These are phyloP conservation scores for Erinaceus europaeus DNA, from an alignment of 2,113 vertebrate species.

Conservation along the genomic window DNA sequence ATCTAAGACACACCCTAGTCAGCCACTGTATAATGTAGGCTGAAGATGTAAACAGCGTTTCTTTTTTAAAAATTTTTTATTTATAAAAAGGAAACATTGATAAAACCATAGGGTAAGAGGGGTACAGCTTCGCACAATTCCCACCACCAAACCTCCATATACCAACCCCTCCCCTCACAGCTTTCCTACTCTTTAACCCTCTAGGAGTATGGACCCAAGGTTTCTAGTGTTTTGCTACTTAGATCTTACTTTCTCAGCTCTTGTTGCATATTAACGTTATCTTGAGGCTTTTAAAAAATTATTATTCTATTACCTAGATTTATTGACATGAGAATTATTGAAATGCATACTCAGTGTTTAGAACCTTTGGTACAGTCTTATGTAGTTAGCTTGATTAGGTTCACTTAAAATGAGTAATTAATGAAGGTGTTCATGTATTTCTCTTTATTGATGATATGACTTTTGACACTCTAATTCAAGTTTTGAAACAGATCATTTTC, in stretches of 20 bases:
- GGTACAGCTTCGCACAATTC: too few relatives aligned
- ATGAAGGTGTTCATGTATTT: background rate
- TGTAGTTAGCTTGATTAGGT: background rate
- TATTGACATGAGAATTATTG: background rate
- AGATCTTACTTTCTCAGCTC: too few relatives aligned
- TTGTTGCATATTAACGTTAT: background rate
- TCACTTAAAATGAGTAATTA: background rate
- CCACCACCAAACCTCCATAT: too few relatives aligned
- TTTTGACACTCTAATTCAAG: background rate
- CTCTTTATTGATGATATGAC: background rate
- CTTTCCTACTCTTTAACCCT: too few relatives aligned
- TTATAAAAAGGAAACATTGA: too few relatives aligned
- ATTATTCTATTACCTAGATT: too few relatives aligned
- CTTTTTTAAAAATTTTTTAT: too few relatives aligned
- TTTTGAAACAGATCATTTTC: background rate
- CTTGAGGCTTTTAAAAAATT: background rate
- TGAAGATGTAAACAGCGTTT: background rate
- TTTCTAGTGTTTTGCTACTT: background rate
- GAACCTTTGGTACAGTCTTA: background rate
- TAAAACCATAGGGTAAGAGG: too few relatives aligned
- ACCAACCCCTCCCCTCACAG: too few relatives aligned
- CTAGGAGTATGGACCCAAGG: too few relatives aligned
- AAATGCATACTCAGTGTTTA: background rate
- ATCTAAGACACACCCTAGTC: background rate
- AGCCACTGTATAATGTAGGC: background rate